These are phyloP conservation scores for Acleris holmiana DNA, from an alignment of 2,888 invertebrate genomes.

Conservation along the genomic window DNA sequence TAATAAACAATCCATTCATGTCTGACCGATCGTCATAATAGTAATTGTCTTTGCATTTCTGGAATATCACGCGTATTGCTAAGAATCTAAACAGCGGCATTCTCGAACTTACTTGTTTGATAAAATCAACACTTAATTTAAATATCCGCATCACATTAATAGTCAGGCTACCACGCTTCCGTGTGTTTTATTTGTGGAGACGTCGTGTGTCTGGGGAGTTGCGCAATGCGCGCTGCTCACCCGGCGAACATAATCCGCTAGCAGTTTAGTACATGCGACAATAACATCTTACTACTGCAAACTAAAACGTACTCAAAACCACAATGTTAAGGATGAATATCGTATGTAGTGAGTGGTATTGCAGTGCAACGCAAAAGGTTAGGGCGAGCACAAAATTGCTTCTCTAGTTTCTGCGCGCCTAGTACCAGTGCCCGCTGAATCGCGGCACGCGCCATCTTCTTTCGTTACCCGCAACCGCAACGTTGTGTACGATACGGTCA, in stretches of 20 bases:
- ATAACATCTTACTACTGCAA: slow-evolving; percentile 42
- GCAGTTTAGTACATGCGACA: slow-evolving; percentile 53
- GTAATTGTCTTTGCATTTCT: background rate
- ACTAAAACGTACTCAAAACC: slow-evolving; percentile 44
- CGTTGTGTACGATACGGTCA: slow-evolving; percentile 13
- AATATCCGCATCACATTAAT: slow-evolving; percentile 11
- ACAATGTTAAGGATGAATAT: slow-evolving; percentile 36
- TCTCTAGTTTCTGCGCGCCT: slow-evolving; percentile 56
- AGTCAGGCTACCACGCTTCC: slow-evolving; percentile 6
- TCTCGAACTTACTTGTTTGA: slow-evolving; percentile 2
- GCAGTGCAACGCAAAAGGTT: slow-evolving; percentile 38
- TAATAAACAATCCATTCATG: too few species aligned
- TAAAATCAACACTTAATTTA: slow-evolving; percentile 13
- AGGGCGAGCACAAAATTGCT: slow-evolving; percentile 39
- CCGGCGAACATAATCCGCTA: slow-evolving; percentile 64
- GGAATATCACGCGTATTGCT: background rate
- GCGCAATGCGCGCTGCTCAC: slow-evolving; percentile 82
- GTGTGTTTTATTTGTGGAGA: slow-evolving; percentile 42
- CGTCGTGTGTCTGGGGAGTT: slow-evolving; percentile 80
- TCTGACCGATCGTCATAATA: background rate
- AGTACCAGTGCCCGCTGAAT: slow-evolving; percentile 73
- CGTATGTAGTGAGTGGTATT: background rate
- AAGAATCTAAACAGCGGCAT: background rate
- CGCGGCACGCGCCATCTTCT: slow-evolving; percentile 79
- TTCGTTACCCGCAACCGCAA: slow-evolving; percentile 44